Percentiles rank a stretch among this genome's conserved stretches.
Evolutionary conservation across 2,888 invertebrate species (phyloP).

Genomic region (Plebejus melissa): DNA sequence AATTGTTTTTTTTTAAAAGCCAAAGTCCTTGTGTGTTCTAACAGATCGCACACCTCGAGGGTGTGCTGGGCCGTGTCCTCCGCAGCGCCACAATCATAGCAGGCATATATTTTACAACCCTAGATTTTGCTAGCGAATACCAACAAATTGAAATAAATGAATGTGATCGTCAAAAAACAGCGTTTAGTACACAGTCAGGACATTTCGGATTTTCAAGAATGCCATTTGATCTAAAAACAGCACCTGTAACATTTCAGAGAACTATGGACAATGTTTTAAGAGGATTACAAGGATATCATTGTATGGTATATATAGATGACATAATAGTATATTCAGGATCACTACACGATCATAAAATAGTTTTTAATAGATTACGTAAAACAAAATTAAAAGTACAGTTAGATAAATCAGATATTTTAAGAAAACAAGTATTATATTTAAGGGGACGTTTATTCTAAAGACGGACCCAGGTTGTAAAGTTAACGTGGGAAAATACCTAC

Average conservation of each 20-base stretch:
- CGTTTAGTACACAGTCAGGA: conserved; percentile 34
- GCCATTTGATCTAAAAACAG: conserved; percentile 36
- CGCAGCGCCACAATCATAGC: too few species aligned
- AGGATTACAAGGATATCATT: conserved; percentile 46
- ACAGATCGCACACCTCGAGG: too few species aligned
- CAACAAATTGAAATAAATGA: conserved; percentile 38
- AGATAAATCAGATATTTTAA: conserved; percentile 39
- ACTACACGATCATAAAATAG: conserved; percentile 40
- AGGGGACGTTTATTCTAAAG: conserved; percentile 18
- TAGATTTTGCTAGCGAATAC: conserved; percentile 41
- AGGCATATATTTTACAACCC: conserved; percentile 37
- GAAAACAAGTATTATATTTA: conserved; percentile 41
- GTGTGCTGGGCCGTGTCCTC: too few species aligned
- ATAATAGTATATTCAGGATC: conserved; percentile 38
- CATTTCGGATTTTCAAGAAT: conserved; percentile 38
- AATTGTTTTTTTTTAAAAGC: too few species aligned
- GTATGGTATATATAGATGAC: too few species aligned
- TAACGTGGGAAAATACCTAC: neutral
- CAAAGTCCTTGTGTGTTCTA: too few species aligned
- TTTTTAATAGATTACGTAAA: conserved; percentile 38
- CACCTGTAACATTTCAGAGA: conserved; percentile 39
- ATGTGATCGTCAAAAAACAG: conserved; percentile 34
- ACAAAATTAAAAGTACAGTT: conserved; percentile 39
- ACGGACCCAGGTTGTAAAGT: conserved; percentile 14
- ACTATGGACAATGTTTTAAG: conserved; percentile 39